Base-by-base conservation (phyloP, 1,140 invertebrate genomes). In the Pygmarrhopalites habei region DNA sequence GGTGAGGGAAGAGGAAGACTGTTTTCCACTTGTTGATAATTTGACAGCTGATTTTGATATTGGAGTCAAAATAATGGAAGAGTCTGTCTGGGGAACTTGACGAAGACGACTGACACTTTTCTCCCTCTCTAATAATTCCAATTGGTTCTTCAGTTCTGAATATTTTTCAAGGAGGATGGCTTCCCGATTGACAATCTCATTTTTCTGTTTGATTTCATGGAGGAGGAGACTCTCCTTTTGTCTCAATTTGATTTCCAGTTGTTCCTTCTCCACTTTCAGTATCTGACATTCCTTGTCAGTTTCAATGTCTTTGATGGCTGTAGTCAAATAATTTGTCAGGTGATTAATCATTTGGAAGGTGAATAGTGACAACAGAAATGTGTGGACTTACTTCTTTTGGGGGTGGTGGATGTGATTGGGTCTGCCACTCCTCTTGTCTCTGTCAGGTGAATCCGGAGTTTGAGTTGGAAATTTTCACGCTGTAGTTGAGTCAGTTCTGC, bases 391-490 rank as follows among this genome's bases (percentile, higher is more conserved):
- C 49, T 52, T 52, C 23, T 52, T 26, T 52, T 52, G 5, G 25
- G 49, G 5, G 14, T 14, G 25, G 25, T 29, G 23, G 25, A 10
- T 7, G 49, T 52, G 25, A 52, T 52, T 12, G 49, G 49, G 10
- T 52, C 49, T 7, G 23, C 49, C 4, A 23, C 14, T 5, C 49
- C 49, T 26, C n/a, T 25, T 14, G 49, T 52, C 25, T 52, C 49
- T 19, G 14, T 52, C 4, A 52, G 19, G 28, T 52, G 49, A 26
- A 52, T n/a, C 4, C 49, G 49, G 28, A 52, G 49, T 52, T 52
- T 52, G 19, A 52, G 49, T 28, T 52, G 49, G 25, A 52, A 52
- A 29, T 52, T 52, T 26, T 52, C 49, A 7, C 49, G 49, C 25
- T 52, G 14, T 7, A 52, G 23, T 49, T 7, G 7, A 10, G 14